These are phyloP conservation scores for Drosophila neonasuta DNA, from an alignment of 2,888 invertebrate genomes.

Conservation along the genomic window DNA sequence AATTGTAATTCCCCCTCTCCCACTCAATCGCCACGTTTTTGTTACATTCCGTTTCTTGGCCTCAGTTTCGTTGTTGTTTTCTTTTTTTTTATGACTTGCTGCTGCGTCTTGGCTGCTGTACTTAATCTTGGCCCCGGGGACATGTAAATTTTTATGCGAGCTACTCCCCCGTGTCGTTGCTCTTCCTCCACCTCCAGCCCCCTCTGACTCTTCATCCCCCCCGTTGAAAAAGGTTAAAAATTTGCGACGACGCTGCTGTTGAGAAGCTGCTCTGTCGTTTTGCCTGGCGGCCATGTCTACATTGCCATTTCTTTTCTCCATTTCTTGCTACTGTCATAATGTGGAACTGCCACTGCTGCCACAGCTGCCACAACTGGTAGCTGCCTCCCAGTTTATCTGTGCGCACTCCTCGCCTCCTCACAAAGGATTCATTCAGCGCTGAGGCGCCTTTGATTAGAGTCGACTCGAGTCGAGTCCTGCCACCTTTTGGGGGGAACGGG, in stretches of 20 bases:
- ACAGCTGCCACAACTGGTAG: background rate
- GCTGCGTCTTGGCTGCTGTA: constrained; percentile 68
- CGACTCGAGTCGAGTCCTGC: constrained; percentile 64
- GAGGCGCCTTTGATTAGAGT: constrained; percentile 78
- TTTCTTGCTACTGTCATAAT: constrained; percentile 50
- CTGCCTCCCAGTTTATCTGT: constrained; percentile 64
- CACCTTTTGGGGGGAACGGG: constrained; percentile 63
- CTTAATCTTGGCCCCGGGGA: constrained; percentile 80
- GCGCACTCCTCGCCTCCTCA: constrained; percentile 50
- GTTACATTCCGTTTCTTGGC: constrained; percentile 27
- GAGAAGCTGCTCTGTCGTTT: constrained; percentile 32
- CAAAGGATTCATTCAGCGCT: constrained; percentile 77
- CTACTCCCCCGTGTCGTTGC: constrained; percentile 30
- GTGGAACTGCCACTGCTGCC: constrained; percentile 25
- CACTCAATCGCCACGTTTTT: constrained; percentile 17
- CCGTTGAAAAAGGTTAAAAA: constrained; percentile 26
- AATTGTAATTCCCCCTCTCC: background rate
- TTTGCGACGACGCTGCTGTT: constrained; percentile 17
- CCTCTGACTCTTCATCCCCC: background rate
- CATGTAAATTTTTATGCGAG: constrained; percentile 79
- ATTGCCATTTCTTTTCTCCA: constrained; percentile 71
- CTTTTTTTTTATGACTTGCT: constrained; percentile 16
- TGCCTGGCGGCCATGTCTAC: constrained; percentile 74
- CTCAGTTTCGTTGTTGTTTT: constrained; percentile 12
- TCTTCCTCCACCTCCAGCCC: background rate